phyloP scores from a whole-genome alignment of 2,113 vertebrate genomes.

The Lamprotornis superbus region DNA sequence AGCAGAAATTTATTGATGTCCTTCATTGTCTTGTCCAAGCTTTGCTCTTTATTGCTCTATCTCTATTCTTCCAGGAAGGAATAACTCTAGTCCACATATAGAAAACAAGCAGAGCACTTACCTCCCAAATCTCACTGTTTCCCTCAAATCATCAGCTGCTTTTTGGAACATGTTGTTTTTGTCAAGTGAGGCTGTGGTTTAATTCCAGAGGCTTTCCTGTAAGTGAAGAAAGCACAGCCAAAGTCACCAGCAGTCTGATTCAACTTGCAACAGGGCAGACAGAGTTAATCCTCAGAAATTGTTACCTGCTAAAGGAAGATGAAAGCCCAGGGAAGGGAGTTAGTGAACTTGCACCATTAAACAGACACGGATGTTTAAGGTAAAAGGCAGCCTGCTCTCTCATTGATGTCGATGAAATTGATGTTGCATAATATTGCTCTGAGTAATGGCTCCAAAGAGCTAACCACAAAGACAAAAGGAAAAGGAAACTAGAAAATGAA shows the following conservation, averaged over 20 bases:
- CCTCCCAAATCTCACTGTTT: neutral
- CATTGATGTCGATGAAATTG: neutral
- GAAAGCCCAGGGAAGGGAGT: conserved; percentile 39
- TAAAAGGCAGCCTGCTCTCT: neutral
- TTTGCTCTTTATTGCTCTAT: neutral
- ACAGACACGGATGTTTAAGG: neutral
- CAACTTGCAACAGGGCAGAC: conserved; percentile 34
- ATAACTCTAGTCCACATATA: neutral
- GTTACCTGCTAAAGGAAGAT: conserved; percentile 52
- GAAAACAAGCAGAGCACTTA: neutral
- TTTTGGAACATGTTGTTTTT: neutral
- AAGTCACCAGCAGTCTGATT: conserved; percentile 22
- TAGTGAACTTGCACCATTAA: conserved; percentile 37
- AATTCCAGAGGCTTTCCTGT: neutral
- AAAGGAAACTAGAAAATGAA: conserved; percentile 3
- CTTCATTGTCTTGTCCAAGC: neutral
- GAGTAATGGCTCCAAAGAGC: neutral
- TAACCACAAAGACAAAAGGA: neutral
- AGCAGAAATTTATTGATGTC: conserved; percentile 5
- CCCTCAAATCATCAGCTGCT: neutral
- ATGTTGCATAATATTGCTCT: neutral
- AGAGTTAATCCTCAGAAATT: conserved; percentile 53
- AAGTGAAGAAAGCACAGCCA: neutral
- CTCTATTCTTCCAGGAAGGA: neutral
- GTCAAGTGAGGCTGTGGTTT: neutral